Conservation (phyloP, 2,797 vertebrate species). For the Mastacembelus armatus region DNA sequence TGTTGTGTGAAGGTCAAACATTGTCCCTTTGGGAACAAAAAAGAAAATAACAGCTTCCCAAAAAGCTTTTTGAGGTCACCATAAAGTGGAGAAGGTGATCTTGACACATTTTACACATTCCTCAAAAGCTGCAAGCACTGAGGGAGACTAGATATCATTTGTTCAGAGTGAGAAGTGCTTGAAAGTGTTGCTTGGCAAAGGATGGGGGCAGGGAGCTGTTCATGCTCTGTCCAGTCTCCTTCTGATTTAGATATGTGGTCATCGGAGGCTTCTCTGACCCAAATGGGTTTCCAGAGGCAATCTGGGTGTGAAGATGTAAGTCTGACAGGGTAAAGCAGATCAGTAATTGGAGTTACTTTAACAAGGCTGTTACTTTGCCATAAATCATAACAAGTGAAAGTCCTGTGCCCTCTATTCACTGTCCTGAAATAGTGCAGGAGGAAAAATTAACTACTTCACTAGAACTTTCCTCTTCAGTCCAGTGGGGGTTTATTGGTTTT, state of each 20-base stretch:
- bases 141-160: slow-evolving; percentile 57
- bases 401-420: slow-evolving; percentile 65
- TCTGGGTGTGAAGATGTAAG: slow-evolving; percentile 35
- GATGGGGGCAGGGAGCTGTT: slow-evolving; percentile 36
- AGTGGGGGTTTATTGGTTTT: slow-evolving; percentile 62
- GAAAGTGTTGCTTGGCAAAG: slow-evolving; percentile 33
- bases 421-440: slow-evolving; percentile 70
- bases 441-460: slow-evolving; percentile 55
- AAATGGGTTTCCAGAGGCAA: slow-evolving; percentile 61
- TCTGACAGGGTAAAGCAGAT: slow-evolving; percentile 61
- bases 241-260: slow-evolving; percentile 59
- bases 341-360: slow-evolving; percentile 73
- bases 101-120: slow-evolving; percentile 60
- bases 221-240: slow-evolving; percentile 23
- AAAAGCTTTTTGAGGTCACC: slow-evolving; percentile 62
- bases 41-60: slow-evolving; percentile 14
- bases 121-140: slow-evolving; percentile 33
- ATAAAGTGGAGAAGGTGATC: slow-evolving; percentile 51
- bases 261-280: slow-evolving; percentile 66
- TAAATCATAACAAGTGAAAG: slow-evolving; percentile 72
- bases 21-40: background rate
- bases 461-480: slow-evolving; percentile 54
- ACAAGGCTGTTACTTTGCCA: slow-evolving; percentile 74
- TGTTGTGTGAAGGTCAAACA: slow-evolving; percentile 49
- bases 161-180: slow-evolving; percentile 49